Percentiles rank a stretch among this genome's conserved stretches.
phyloP scores from a whole-genome alignment of 2,113 vertebrate species.

The Xenopus borealis region DNA sequence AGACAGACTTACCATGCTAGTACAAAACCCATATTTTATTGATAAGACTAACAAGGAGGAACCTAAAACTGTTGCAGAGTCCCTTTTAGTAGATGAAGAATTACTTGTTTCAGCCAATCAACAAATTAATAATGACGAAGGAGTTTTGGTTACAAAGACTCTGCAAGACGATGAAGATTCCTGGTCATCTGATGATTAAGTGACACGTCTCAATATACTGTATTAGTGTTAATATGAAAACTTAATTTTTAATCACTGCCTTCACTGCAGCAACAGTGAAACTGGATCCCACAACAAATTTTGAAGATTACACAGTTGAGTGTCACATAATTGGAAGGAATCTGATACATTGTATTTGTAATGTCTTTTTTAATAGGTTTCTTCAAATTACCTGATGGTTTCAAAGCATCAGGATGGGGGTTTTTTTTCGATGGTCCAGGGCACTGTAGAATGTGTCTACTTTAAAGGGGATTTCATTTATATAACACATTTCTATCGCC shows the following conservation, averaged over 20 bases:
- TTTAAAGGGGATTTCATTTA: no score
- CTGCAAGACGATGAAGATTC: conserved; percentile 3
- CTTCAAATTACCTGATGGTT: no score
- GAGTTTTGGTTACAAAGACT: background rate
- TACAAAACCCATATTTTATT: conserved; percentile 11
- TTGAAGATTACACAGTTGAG: background rate
- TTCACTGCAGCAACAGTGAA: background rate
- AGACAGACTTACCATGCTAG: background rate
- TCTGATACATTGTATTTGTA: background rate
- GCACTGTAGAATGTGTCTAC: no score
- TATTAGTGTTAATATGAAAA: background rate
- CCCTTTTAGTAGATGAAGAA: background rate
- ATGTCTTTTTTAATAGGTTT: background rate
- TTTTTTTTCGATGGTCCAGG: no score
- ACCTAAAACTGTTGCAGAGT: background rate
- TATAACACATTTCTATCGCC: no score
- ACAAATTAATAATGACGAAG: conserved; percentile 11
- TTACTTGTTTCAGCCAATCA: background rate
- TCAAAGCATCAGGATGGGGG: no score
- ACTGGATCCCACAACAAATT: background rate
- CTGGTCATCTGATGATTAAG: conserved; percentile 40
- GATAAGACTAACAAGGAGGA: background rate
- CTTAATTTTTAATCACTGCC: conserved; percentile 1
- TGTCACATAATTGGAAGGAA: no score
- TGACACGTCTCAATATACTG: background rate